phyloP scores from a whole-genome alignment of 2,888 invertebrate species.

The Aphrophora alni region DNA sequence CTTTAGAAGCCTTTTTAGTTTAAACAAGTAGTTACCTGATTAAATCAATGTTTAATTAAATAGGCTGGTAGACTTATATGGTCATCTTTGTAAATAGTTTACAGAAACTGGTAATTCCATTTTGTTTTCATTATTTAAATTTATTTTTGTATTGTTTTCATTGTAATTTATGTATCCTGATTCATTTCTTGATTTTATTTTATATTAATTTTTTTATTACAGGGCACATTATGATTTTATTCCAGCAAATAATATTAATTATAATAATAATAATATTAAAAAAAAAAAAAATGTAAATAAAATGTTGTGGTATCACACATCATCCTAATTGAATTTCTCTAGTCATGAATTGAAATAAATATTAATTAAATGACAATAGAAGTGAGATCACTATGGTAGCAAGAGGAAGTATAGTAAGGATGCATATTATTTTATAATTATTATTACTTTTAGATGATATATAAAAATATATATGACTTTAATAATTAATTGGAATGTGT shows the following conservation, averaged over 20 bases:
- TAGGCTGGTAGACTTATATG: no score
- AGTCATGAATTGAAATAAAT: background rate
- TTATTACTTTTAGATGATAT: background rate
- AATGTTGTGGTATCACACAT: background rate
- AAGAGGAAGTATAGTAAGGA: background rate
- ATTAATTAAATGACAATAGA: background rate
- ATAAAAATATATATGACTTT: background rate
- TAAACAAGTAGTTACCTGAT: background rate
- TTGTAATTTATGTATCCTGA: no score
- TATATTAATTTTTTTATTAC: no score
- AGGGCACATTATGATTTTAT: no score
- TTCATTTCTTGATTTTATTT: no score
- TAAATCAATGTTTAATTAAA: background rate
- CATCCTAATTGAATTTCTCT: background rate
- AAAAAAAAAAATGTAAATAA: background rate
- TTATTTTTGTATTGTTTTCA: no score
- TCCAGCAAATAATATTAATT: no score
- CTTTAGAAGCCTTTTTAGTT: background rate
- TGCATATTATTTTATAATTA: background rate
- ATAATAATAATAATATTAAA: background rate
- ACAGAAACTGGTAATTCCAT: no score
- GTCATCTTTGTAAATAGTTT: no score
- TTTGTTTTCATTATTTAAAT: no score
- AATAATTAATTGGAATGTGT: background rate
- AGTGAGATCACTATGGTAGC: background rate